Conservation (phyloP, 2,888 invertebrate genomes). For the Spilosoma lubricipeda region DNA sequence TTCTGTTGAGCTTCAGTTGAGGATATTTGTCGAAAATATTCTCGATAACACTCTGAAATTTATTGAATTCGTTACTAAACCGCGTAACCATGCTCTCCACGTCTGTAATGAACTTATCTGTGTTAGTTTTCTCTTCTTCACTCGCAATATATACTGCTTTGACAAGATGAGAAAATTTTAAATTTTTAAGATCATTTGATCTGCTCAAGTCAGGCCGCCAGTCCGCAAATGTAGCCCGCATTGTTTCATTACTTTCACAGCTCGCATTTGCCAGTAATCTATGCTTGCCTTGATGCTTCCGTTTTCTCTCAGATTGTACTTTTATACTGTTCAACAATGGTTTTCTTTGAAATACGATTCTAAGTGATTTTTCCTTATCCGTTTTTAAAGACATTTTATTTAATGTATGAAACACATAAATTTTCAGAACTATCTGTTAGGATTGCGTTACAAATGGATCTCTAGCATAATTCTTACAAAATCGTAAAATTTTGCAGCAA, state of each 20-base stretch:
- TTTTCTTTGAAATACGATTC: constrained; percentile 47
- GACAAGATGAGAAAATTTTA: constrained; percentile 17
- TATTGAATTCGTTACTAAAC: constrained; percentile 51
- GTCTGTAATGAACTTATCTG: constrained; percentile 59
- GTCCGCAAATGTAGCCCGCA: not conserved
- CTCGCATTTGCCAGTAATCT: constrained; percentile 1
- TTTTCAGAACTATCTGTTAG: not conserved
- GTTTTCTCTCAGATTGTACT: not conserved
- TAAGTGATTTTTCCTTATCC: constrained; percentile 38
- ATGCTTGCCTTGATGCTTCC: not conserved
- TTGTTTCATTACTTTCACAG: not conserved
- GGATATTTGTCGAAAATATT: constrained; percentile 54
- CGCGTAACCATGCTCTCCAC: constrained; percentile 55
- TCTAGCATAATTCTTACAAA: constrained; percentile 3
- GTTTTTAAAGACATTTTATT: constrained; percentile 5
- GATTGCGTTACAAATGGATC: not conserved
- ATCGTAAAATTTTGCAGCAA: not conserved
- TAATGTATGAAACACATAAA: not conserved
- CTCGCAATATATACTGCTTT: constrained; percentile 22
- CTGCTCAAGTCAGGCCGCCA: constrained; percentile 10
- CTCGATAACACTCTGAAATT: constrained; percentile 46
- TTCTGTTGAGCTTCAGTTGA: constrained; percentile 24
- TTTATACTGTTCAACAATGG: not conserved
- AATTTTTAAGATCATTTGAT: constrained; percentile 1
- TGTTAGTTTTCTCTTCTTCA: constrained; percentile 45